These are phyloP conservation scores for Zaprionus gabonicus DNA, from an alignment of 1,140 invertebrate species.

Conservation along the genomic window DNA sequence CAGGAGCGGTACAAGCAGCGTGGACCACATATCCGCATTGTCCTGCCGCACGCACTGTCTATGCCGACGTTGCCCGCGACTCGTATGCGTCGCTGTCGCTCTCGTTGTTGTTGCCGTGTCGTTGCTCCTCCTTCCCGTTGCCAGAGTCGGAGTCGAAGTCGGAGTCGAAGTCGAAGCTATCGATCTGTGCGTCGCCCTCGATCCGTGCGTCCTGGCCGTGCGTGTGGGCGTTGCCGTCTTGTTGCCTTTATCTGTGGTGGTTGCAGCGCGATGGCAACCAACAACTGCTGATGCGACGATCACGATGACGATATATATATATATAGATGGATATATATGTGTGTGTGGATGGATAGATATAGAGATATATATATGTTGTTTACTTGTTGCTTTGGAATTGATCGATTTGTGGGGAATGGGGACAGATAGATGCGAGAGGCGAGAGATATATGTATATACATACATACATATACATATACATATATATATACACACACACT, in stretches of 20 bases:
- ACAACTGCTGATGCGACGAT: conserved; percentile 29
- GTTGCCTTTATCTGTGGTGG: conserved; percentile 71
- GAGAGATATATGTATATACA: background rate
- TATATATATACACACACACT: background rate
- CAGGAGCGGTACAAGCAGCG: conserved; percentile 59
- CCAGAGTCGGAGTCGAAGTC: conserved; percentile 23
- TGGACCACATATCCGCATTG: conserved; percentile 57
- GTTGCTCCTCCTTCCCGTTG: background rate
- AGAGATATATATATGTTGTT: conserved; percentile 9
- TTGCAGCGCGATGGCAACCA: conserved; percentile 77
- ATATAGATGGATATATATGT: conserved; percentile 6
- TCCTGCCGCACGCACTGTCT: conserved; percentile 35
- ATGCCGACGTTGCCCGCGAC: background rate
- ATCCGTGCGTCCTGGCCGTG: conserved; percentile 13
- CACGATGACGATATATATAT: background rate
- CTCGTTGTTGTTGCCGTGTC: background rate
- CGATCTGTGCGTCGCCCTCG: background rate
- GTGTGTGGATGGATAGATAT: conserved; percentile 3
- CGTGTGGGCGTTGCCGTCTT: conserved; percentile 54
- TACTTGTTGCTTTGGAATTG: conserved; percentile 9
- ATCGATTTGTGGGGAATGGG: background rate
- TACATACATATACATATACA: background rate
- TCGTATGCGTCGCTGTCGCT: background rate
- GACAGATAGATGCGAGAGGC: background rate
- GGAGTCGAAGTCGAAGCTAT: conserved; percentile 24